Evolutionary conservation across 2,888 invertebrate species (phyloP).

Genomic region (Aproaerema taeniolella): DNA sequence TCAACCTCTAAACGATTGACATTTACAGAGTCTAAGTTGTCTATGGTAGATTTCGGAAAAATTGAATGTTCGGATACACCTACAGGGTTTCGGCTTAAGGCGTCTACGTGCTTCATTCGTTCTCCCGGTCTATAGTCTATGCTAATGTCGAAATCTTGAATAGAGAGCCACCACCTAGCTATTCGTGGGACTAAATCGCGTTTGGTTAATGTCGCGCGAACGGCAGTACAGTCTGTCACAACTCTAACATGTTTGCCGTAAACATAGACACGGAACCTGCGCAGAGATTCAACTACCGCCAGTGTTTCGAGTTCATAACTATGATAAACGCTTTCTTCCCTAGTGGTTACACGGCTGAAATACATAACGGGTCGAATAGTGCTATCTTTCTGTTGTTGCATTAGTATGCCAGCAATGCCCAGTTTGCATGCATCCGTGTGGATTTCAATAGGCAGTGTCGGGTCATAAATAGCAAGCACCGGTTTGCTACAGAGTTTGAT

Average conservation of each 20-base stretch:
- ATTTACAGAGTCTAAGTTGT: conserved; percentile 15
- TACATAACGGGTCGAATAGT: conserved; percentile 26
- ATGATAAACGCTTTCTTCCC: conserved; percentile 30
- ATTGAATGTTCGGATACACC: too few relatives aligned
- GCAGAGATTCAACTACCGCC: conserved; percentile 30
- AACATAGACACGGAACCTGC: conserved; percentile 24
- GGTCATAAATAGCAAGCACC: conserved; percentile 26
- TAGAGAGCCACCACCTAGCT: conserved; percentile 33
- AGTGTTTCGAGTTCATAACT: conserved; percentile 40
- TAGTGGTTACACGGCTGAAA: conserved; percentile 29
- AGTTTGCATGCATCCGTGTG: conserved; percentile 30
- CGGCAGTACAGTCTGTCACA: conserved; percentile 32
- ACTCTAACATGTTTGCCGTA: conserved; percentile 22
- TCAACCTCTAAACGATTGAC: conserved; percentile 18
- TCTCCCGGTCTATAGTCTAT: conserved; percentile 33
- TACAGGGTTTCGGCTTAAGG: conserved; percentile 30
- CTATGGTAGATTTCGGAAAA: too few relatives aligned
- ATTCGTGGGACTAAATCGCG: conserved; percentile 28
- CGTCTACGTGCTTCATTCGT: conserved; percentile 34
- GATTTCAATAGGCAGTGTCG: conserved; percentile 21
- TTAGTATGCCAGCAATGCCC: conserved; percentile 28
- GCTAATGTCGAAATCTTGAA: conserved; percentile 32
- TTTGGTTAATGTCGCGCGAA: conserved; percentile 28
- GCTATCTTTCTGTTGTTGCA: conserved; percentile 24
- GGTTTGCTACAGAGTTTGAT: conserved; percentile 17